These are phyloP conservation scores for Drosophila ustulata DNA, from an alignment of 2,888 invertebrate species.

Conservation along the genomic window DNA sequence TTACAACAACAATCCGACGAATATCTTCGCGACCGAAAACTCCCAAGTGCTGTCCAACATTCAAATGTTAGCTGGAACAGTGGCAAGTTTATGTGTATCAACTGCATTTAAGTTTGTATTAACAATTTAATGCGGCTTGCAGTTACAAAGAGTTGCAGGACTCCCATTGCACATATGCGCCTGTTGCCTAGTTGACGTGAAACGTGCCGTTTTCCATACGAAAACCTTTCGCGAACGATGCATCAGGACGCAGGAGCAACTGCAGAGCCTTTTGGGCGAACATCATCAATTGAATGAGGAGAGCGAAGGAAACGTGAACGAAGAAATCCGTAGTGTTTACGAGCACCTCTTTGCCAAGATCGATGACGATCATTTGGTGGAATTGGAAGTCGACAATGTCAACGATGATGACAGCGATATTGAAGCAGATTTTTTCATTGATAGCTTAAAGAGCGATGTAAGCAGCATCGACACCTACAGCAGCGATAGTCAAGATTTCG, in stretches of 20 bases:
- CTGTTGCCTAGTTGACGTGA: slow-evolving; percentile 58
- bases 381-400: not conserved
- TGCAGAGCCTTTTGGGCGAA: slow-evolving; percentile 7
- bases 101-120: not conserved
- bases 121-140: not conserved
- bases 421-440: slow-evolving; percentile 30
- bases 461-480: slow-evolving; percentile 8
- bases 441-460: slow-evolving; percentile 30
- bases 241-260: slow-evolving; percentile 44
- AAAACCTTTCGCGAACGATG: slow-evolving; percentile 56
- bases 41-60: slow-evolving; percentile 38
- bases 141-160: slow-evolving; percentile 37
- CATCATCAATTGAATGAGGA: not conserved
- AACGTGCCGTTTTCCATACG: slow-evolving; percentile 39
- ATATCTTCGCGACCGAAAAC: slow-evolving; percentile 49
- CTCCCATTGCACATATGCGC: slow-evolving; percentile 61
- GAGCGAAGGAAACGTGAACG: not conserved
- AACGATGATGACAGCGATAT: slow-evolving; percentile 5
- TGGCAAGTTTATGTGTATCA: slow-evolving; percentile 20
- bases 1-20: slow-evolving; percentile 55
- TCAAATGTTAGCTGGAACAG: slow-evolving; percentile 38
- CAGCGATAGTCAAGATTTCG: slow-evolving; percentile 23
- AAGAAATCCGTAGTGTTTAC: not conserved
- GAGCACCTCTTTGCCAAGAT: not conserved
- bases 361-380: slow-evolving; percentile 17